Conservation (phyloP, 2,797 vertebrate species). For the Crocodylus rhombifer region DNA sequence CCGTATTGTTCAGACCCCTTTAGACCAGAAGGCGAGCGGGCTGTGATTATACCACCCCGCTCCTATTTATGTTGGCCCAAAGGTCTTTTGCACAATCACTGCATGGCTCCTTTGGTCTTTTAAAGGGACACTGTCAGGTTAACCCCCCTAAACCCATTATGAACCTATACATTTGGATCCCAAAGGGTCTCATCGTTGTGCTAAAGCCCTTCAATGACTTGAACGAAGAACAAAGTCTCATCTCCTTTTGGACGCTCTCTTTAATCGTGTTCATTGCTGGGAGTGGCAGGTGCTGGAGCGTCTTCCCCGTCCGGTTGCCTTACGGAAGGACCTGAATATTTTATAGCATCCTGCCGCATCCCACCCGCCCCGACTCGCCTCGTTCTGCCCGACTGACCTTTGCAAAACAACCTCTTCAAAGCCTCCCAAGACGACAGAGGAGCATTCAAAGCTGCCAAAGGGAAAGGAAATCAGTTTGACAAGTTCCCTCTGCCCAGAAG, state of each 20-base stretch:
- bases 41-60: accelerated
- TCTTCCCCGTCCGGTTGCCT: not conserved
- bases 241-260: not conserved
- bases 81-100: not conserved
- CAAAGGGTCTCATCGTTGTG: not conserved
- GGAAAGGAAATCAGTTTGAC: too few species aligned
- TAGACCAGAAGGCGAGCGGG: accelerated
- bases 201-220: not conserved
- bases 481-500: too few species aligned
- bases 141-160: not conserved
- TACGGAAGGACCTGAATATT: too few species aligned
- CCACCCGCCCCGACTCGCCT: too few species aligned
- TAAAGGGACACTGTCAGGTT: accelerated
- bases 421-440: too few species aligned
- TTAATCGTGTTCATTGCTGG: too few species aligned
- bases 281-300: too few species aligned
- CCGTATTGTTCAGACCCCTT: not conserved
- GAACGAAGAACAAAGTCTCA: not conserved
- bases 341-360: too few species aligned
- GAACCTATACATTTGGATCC: not conserved
- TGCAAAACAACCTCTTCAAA: too few species aligned
- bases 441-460: too few species aligned
- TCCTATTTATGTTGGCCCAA: accelerated
- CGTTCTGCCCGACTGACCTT: too few species aligned
- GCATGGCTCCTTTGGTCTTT: not conserved